phyloP scores from a whole-genome alignment of 2,113 vertebrate genomes.

The Dipodomys stephensi region DNA sequence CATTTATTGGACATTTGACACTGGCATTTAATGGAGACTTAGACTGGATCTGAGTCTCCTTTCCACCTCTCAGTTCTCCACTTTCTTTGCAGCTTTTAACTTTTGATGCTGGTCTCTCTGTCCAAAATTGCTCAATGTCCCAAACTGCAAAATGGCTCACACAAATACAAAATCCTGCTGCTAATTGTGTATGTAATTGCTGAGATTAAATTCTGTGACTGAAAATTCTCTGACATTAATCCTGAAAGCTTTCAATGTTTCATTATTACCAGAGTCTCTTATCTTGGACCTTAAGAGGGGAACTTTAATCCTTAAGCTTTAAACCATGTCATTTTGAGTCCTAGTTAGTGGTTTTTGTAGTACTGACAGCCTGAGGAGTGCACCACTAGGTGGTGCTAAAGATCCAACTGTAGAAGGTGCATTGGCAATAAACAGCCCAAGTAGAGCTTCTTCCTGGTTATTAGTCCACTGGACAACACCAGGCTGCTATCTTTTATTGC shows the following conservation, averaged over 20 bases:
- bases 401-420: background rate
- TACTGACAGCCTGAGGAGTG: background rate
- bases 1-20: background rate
- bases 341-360: background rate
- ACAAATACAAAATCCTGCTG: slow-evolving; percentile 31
- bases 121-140: background rate
- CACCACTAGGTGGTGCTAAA: slow-evolving; percentile 59
- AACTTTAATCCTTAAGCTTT: background rate
- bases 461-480: background rate
- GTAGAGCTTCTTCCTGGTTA: background rate
- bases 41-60: background rate
- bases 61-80: background rate
- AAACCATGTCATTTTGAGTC: background rate
- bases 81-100: background rate
- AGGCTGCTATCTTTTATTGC: background rate
- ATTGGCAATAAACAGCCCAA: background rate
- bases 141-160: background rate
- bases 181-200: slow-evolving; percentile 54
- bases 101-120: slow-evolving; percentile 38
- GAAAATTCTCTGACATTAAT: slow-evolving; percentile 48
- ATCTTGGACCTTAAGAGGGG: slow-evolving; percentile 26
- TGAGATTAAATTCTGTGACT: slow-evolving; percentile 50
- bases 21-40: background rate
- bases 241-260: slow-evolving; percentile 51
- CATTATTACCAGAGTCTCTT: slow-evolving; percentile 39